A percentile compares a stretch with the other conserved stretches of the same genome.
These are phyloP conservation scores for Nesogale talazaci DNA, from an alignment of 2,113 vertebrate genomes.

Conservation along the genomic window DNA sequence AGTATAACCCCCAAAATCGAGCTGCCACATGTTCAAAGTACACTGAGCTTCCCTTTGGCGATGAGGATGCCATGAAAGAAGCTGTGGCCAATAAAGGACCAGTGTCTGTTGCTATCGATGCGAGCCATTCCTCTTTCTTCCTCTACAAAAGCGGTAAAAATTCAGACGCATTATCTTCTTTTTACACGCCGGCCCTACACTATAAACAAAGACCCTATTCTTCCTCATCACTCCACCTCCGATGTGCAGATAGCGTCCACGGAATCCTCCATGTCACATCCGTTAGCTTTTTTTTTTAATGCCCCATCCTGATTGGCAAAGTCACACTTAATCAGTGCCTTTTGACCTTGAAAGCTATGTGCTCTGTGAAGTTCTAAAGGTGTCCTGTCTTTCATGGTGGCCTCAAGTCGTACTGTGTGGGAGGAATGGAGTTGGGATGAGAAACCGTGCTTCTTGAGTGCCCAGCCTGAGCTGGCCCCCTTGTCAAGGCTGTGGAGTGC, in stretches of 20 bases:
- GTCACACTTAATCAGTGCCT: neutral
- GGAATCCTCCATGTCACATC: neutral
- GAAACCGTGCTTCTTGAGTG: neutral
- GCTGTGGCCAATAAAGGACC: constrained; percentile 91
- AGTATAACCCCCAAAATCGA: constrained; percentile 83
- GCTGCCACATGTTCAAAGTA: constrained; percentile 92
- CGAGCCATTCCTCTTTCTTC: constrained; percentile 85
- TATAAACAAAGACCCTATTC: neutral
- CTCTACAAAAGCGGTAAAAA: constrained; percentile 90
- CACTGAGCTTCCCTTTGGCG: constrained; percentile 71
- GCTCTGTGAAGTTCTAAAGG: neutral
- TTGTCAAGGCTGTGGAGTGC: neutral
- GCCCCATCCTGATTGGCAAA: neutral
- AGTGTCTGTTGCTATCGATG: constrained; percentile 92
- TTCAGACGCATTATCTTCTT: neutral
- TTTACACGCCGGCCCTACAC: neutral
- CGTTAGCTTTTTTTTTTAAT: neutral
- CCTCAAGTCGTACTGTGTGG: neutral
- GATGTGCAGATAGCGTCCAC: neutral
- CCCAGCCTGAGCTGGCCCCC: neutral
- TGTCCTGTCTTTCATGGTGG: neutral
- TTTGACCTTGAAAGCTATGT: neutral
- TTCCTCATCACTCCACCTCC: neutral
- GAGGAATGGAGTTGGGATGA: neutral
- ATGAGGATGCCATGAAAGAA: constrained; percentile 87